Base-by-base conservation (phyloP, 2,797 vertebrate species). In the Urocyon cinereoargenteus region DNA sequence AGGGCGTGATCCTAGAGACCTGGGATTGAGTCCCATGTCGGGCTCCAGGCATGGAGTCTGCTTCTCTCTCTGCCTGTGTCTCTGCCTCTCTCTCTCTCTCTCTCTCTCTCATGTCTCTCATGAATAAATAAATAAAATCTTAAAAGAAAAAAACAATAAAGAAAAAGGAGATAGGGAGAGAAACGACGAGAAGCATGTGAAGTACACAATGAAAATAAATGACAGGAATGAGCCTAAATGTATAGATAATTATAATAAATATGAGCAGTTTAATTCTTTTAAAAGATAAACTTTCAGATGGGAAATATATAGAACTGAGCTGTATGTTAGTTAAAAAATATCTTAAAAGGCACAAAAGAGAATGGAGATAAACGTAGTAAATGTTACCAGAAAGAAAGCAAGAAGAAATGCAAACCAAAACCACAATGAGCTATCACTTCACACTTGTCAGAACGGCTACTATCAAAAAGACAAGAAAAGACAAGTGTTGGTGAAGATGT, bases 271-370 rank as follows among this genome's bases (percentile, higher is more conserved):
- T 79, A 72, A 66, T 34, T 90, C 18, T 49, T n/a, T 79, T 90
- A 94, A 95, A 92, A 83, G 64, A 77, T 0, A 93, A 36, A 77
- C 59, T 89, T 94, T 88, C 28, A 59, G 45, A 36, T 66, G 75
- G 59, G 59, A 84, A 92, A 31, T 51, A 24, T 19, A 28, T 28
- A 95, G 61, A 92, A 57, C n/a, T 31, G 66, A 51, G 19, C 45
- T 82, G 15, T 16, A 19, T 59, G 64, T 18, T 91, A 73, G 49
- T 89, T 84, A 91, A 24, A 81, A 72, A 97, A 93, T 70, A 40
- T 49, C 61, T 73, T 64, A 55, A 77, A 68, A 51, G 53, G 75
- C 57, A 66, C 14, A 68, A 66, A 19, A 79, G 1, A 45, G 75
- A n/a, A 36, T 45, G 36, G 66, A 92, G 51, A 53, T 14, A 92